These are phyloP conservation scores for Triplophysa bombifrons DNA, from an alignment of 2,797 vertebrate species.

Conservation along the genomic window DNA sequence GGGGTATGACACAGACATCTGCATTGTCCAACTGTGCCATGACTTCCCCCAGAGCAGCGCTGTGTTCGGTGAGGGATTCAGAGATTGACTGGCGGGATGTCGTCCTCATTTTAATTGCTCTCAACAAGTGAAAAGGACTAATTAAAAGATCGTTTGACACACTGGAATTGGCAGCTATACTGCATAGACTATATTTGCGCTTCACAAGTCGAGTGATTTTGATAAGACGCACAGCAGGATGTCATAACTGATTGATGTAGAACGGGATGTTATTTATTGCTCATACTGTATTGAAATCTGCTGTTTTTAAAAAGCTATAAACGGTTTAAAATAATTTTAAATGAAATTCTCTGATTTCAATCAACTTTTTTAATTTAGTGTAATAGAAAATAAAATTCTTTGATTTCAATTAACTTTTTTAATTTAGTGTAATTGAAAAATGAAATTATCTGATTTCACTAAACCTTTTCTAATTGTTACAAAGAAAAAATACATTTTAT, in stretches of 20 bases:
- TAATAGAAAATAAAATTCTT: too few relatives aligned
- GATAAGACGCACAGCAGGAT: constrained; percentile 35
- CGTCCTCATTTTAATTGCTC: constrained; percentile 60
- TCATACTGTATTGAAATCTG: background rate
- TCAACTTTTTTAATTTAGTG: too few relatives aligned
- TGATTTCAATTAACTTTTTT: too few relatives aligned
- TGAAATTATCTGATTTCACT: too few relatives aligned
- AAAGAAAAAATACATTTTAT: too few relatives aligned
- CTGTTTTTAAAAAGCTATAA: background rate
- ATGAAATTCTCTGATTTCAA: too few relatives aligned
- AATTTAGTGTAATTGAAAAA: too few relatives aligned
- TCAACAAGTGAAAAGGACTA: constrained; percentile 62
- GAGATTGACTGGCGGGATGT: constrained; percentile 48
- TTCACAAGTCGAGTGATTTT: constrained; percentile 22
- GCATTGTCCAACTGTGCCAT: constrained; percentile 47
- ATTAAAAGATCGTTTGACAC: constrained; percentile 63
- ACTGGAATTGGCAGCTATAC: constrained; percentile 58
- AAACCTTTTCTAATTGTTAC: too few relatives aligned
- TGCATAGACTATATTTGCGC: constrained; percentile 15
- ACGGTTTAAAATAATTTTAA: too few relatives aligned
- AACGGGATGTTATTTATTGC: constrained; percentile 18
- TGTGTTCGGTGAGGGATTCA: constrained; percentile 49
- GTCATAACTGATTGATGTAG: constrained; percentile 6
- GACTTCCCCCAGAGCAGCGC: constrained; percentile 48
- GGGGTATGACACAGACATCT: constrained; percentile 49